phyloP scores from a whole-genome alignment of 2,797 vertebrate genomes.

The Lacerta bilineata region DNA sequence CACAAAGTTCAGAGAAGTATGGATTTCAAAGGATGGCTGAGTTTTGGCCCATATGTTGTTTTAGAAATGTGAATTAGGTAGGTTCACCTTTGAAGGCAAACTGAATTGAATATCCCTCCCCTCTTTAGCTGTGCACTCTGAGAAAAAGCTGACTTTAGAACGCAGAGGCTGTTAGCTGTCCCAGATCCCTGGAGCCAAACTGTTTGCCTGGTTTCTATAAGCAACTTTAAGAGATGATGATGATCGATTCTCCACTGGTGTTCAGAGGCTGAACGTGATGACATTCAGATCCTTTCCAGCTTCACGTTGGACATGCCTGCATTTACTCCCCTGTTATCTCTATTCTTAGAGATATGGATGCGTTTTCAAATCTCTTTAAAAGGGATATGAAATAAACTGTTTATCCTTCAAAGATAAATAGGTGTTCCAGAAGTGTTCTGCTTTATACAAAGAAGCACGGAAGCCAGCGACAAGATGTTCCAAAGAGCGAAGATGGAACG shows the following conservation, averaged over 20 bases:
- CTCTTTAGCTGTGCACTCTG: background rate
- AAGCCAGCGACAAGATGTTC: slow-evolving; percentile 28
- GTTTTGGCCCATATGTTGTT: too few species aligned
- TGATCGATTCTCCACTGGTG: background rate
- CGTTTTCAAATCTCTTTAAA: slow-evolving; percentile 11
- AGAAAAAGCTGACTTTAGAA: background rate
- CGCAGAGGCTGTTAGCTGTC: background rate
- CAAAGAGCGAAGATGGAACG: slow-evolving; percentile 2
- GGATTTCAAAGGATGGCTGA: too few species aligned
- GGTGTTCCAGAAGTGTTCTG: slow-evolving; percentile 26
- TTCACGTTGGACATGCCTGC: background rate
- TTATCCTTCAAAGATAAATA: slow-evolving; percentile 25
- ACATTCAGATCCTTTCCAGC: slow-evolving; percentile 3
- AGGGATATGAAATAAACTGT: slow-evolving; percentile 19
- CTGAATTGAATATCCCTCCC: too few species aligned
- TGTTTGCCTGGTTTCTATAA: background rate
- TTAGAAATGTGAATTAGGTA: too few species aligned
- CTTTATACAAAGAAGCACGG: background rate
- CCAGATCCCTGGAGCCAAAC: background rate
- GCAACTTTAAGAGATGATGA: background rate
- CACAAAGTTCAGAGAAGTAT: too few species aligned
- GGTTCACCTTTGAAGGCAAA: too few species aligned
- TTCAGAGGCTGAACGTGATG: background rate
- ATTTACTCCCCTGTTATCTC: background rate
- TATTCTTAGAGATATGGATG: slow-evolving; percentile 13